A percentile compares a stretch with the other conserved stretches of the same genome.
phyloP scores from a whole-genome alignment of 2,113 vertebrate species.

The Salvator merianae region DNA sequence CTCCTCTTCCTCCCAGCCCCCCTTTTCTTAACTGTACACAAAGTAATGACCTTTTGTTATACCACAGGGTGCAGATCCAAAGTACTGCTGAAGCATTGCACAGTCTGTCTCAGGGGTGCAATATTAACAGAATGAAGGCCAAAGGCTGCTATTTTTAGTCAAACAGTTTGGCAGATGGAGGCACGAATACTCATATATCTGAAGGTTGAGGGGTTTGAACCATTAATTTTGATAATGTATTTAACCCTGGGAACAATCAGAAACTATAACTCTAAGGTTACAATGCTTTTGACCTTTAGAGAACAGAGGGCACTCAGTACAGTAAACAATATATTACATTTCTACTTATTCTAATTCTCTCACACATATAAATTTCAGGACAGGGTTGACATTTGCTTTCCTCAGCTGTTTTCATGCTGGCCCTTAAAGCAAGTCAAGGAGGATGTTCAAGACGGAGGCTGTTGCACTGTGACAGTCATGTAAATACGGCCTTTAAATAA shows the following conservation, averaged over 20 bases:
- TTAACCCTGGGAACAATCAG: conserved; percentile 96
- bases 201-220: conserved; percentile 84
- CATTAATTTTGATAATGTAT: conserved; percentile 96
- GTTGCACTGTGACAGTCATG: conserved; percentile 72
- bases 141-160: conserved; percentile 87
- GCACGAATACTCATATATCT: conserved; percentile 88
- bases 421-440: conserved; percentile 76
- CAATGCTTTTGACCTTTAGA: conserved; percentile 87
- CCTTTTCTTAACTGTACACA: conserved; percentile 55
- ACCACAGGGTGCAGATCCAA: conserved; percentile 64
- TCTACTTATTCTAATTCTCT: conserved; percentile 88
- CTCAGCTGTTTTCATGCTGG: conserved; percentile 81
- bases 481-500: conserved; percentile 77
- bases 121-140: conserved; percentile 77
- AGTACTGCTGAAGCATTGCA: conserved; percentile 71
- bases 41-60: conserved; percentile 65
- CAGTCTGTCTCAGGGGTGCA: conserved; percentile 76
- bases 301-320: conserved; percentile 78
- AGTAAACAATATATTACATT: conserved; percentile 94
- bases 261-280: conserved; percentile 88
- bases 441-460: conserved; percentile 72
- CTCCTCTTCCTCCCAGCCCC: background rate
- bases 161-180: conserved; percentile 86
- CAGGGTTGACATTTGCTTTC: conserved; percentile 91
- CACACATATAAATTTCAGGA: conserved; percentile 84